Evolutionary conservation across 30 jellyfish, hydroid and myxozoan species (phyloP), one percentile per base, ranked within the genome.

Genomic region (Nemopilema nomurai): DNA sequence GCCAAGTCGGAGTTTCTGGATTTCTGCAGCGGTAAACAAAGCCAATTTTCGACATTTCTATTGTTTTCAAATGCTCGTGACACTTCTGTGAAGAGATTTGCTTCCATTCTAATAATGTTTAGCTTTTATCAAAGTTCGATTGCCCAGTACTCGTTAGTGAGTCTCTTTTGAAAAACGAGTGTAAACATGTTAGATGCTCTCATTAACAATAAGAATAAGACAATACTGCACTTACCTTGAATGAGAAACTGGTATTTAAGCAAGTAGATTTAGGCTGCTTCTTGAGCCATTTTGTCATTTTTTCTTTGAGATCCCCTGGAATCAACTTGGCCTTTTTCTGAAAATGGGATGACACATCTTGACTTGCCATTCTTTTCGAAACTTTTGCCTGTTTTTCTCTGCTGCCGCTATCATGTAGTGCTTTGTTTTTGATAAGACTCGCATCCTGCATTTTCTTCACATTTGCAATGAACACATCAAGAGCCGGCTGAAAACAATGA

Each of bases 341-440:
- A 49, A 30, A 25, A 50, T 74, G 69, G 49, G 70, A 74, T 74
- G 84, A 74, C 84, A 25, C 84, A 74, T 33, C 84, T 74, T 18
- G 28, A 65, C 32, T 65, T 65, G 75, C 28, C 28, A 65, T 65
- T n/a, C 75, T 65, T 18, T 65, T 65, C 21, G 75, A n/a, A 65
- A 65, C 28, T 18, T 65, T 8, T 4, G 75, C 75, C 75, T 65
- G 75, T n/a, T 65, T 65, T 65, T 18, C 75, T n/a, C 21, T 65
- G 30, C 75, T 65, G 75, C 28, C 32, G 9, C 75, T 21, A 1
- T 65, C 25, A 65, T 21, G 16, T 65, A 29, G 21, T 65, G 75
- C 18, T 65, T 65, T 65, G 75, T 13, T 65, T 65, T 65, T 65
- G 75, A 65, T 65, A n/a, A 65, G 75, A 65, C 21, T 65, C 25